phyloP scores from a whole-genome alignment of 2,888 invertebrate species.

The Dione juno region DNA sequence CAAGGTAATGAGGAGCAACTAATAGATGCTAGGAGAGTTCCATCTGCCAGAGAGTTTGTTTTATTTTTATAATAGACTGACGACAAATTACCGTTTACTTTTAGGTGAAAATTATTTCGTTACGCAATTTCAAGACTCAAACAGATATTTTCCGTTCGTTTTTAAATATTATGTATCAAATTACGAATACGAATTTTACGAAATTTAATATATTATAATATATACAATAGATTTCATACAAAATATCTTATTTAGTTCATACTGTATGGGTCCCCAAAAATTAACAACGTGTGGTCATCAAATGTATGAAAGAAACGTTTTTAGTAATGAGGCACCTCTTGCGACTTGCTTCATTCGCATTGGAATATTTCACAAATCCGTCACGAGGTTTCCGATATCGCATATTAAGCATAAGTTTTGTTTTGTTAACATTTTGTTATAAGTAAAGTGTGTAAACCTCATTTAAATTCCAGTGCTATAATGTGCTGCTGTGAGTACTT shows the following conservation, averaged over 20 bases:
- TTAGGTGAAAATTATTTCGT: neutral
- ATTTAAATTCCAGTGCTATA: neutral
- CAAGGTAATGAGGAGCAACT: neutral
- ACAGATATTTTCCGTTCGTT: too few relatives aligned
- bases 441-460: neutral
- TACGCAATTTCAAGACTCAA: neutral
- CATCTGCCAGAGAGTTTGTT: neutral
- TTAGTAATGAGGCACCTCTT: constrained; percentile 55
- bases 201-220: too few relatives aligned
- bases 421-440: constrained; percentile 29
- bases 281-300: neutral
- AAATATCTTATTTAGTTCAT: neutral
- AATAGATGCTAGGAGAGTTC: neutral
- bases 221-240: neutral
- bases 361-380: constrained; percentile 57
- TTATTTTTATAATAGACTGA: neutral
- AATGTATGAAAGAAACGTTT: constrained; percentile 34
- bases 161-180: too few relatives aligned
- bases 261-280: neutral
- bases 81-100: neutral
- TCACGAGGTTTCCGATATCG: constrained; percentile 52
- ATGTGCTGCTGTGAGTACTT: neutral
- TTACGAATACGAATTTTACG: too few relatives aligned
- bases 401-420: constrained; percentile 29
- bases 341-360: constrained; percentile 30